These are phyloP conservation scores for Choloepus hoffmanni DNA, from an alignment of 2,113 vertebrate genomes.

Conservation along the genomic window DNA sequence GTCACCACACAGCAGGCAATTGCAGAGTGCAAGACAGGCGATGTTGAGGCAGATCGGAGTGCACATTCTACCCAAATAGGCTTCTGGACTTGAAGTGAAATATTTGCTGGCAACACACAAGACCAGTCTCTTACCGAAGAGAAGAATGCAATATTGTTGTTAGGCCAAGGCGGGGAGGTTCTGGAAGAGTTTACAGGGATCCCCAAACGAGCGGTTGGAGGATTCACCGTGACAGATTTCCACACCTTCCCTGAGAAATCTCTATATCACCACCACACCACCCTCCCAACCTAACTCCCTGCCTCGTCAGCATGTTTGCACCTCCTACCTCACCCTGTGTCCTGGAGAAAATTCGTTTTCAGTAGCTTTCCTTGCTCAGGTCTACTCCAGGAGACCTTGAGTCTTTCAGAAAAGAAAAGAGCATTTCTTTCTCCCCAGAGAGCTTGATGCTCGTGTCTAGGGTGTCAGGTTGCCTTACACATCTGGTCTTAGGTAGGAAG, in stretches of 20 bases:
- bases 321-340: background rate
- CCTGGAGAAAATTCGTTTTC: background rate
- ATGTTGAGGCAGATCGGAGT: background rate
- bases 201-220: background rate
- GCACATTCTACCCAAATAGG: too few species aligned
- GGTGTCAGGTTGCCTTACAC: background rate
- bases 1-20: background rate
- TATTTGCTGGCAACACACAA: background rate
- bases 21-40: background rate
- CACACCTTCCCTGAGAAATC: background rate
- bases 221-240: background rate
- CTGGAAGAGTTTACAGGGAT: background rate
- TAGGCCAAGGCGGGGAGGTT: background rate
- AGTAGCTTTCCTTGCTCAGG: background rate
- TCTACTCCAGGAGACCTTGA: background rate
- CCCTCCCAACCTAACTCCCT: background rate
- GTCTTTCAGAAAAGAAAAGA: background rate
- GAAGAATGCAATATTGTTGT: rapidly evolving
- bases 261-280: background rate
- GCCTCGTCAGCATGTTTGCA: background rate
- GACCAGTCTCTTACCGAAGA: background rate
- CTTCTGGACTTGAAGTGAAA: background rate
- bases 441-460: background rate
- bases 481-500: background rate
- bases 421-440: background rate